Evolutionary conservation across 2,113 vertebrate genomes (phyloP).

Genomic region (Collichthys lucidus): DNA sequence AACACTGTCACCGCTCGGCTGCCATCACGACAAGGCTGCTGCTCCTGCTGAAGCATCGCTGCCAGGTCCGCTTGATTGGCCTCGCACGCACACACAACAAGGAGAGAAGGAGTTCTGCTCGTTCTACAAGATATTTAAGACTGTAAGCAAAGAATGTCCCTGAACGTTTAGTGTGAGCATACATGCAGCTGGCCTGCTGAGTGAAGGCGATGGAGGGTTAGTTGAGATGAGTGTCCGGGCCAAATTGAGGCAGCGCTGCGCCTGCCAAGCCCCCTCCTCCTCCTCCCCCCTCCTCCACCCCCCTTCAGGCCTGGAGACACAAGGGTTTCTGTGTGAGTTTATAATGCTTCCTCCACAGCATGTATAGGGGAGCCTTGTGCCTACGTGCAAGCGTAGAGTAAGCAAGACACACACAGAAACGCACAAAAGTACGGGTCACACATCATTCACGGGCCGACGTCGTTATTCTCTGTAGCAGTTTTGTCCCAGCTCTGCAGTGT

Average conservation of each 20-base stretch:
- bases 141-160: not conserved
- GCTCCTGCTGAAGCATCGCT: conserved; percentile 16
- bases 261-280: conserved; percentile 62
- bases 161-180: conserved; percentile 42
- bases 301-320: conserved; percentile 59
- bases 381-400: conserved; percentile 40
- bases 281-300: conserved; percentile 6
- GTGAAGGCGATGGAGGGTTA: conserved; percentile 37
- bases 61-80: not conserved
- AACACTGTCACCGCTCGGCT: conserved; percentile 36
- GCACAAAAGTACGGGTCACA: conserved; percentile 16
- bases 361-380: conserved; percentile 70
- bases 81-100: not conserved
- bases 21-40: conserved; percentile 31
- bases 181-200: conserved; percentile 65
- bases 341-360: conserved; percentile 68
- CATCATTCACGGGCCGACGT: conserved; percentile 21
- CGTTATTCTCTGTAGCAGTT: conserved; percentile 39
- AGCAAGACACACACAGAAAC: conserved; percentile 4
- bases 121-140: conserved; percentile 36
- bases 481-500: conserved; percentile 42
- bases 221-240: conserved; percentile 56
- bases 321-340: conserved; percentile 68
- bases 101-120: not conserved
- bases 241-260: conserved; percentile 56